Evolutionary conservation across 1,140 invertebrate genomes (phyloP).

Genomic region (Schlechtendalia chinensis): DNA sequence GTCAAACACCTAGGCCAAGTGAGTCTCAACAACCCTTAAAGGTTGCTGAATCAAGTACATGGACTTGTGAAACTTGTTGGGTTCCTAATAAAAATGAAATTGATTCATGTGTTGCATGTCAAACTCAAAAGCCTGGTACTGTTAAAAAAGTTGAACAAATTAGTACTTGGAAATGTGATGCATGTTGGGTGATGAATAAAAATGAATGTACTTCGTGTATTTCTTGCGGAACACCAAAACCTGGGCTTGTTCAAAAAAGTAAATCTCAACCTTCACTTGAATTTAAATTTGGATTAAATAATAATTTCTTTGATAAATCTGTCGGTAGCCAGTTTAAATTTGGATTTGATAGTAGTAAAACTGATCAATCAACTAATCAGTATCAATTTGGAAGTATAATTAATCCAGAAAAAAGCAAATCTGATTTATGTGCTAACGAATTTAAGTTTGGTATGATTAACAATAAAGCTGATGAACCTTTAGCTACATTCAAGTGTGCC

Average conservation of each 20-base stretch:
- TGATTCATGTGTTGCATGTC: constrained; percentile 56
- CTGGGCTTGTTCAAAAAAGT: constrained; percentile 54
- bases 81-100: constrained; percentile 56
- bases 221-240: constrained; percentile 60
- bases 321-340: not conserved
- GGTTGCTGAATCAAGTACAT: constrained; percentile 55
- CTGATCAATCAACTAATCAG: not conserved
- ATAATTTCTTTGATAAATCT: constrained; percentile 6
- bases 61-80: constrained; percentile 60
- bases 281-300: constrained; percentile 55
- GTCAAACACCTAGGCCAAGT: constrained; percentile 36
- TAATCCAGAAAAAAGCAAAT: not conserved
- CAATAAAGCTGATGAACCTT: not conserved
- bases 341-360: constrained; percentile 35
- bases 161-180: constrained; percentile 63
- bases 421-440: not conserved
- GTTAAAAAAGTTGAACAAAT: constrained; percentile 57
- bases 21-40: constrained; percentile 25
- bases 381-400: constrained; percentile 4
- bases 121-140: constrained; percentile 62
- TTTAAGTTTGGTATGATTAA: constrained; percentile 24
- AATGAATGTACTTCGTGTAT: constrained; percentile 60
- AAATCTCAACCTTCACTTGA: constrained; percentile 53
- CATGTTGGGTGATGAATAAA: constrained; percentile 65
- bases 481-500: constrained; percentile 14